phyloP scores from a whole-genome alignment of 64 coral and sea anemone genomes.

The Actinia tenebrosa region DNA sequence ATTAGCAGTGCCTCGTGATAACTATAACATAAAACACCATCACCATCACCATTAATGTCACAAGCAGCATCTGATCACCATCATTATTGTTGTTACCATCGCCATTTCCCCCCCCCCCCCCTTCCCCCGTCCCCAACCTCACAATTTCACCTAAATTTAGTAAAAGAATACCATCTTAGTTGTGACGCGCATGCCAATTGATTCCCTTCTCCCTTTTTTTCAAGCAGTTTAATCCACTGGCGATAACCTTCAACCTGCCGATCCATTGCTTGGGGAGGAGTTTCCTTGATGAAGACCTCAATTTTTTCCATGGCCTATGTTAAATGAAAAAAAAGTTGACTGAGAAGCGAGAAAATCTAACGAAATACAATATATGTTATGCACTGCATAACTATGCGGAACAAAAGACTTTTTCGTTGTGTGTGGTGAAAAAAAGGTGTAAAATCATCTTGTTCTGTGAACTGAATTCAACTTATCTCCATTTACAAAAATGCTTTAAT shows the following conservation, averaged over 20 bases:
- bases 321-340: no score
- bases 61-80: no score
- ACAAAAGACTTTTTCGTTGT: no score
- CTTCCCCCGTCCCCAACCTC: not conserved
- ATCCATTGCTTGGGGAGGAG: not conserved
- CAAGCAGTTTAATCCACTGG: conserved; percentile 63
- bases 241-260: conserved; percentile 68
- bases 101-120: not conserved
- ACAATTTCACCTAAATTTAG: not conserved
- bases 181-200: not conserved
- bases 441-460: no score
- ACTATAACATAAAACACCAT: not conserved
- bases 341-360: no score
- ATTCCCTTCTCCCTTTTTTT: not conserved
- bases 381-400: no score
- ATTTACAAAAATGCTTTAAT: not conserved
- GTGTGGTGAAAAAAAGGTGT: no score
- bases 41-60: not conserved
- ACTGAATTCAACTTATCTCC: no score
- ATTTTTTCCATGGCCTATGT: not conserved
- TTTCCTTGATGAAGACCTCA: not conserved
- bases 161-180: not conserved
- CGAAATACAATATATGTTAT: no score
- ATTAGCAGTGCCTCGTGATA: conserved; percentile 64
- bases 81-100: no score